Evolutionary conservation across 1,140 invertebrate species (phyloP), one percentile per base, ranked within the genome.

Genomic region (Sycobia sp.): DNA sequence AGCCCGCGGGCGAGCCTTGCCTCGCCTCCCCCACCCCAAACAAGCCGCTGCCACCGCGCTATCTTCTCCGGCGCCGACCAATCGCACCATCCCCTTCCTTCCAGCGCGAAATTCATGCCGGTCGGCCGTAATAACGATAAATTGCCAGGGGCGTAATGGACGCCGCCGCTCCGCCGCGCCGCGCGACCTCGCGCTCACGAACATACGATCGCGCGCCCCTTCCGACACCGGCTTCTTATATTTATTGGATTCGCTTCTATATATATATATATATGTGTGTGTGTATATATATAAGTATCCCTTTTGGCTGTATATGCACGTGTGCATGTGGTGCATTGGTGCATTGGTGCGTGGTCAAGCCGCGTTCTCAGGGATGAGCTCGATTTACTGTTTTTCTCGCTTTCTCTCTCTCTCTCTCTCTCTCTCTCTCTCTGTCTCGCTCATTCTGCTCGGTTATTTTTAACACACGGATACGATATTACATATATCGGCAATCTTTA

Each of bases 101-200:
- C 57, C 72, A 58, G 71, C 61, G 67, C 70, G 71, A 75, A 75
- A 76, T 76, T 76, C 73, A 71, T 76, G 71, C 69, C 65, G 72
- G 72, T 75, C 74, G 71, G 69, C 68, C 73, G 74, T 75, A 76
- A 76, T 76, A 76, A 76, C 75, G 71, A 77, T 77, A 76, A 77
- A 77, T 76, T 74, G 73, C 70, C 66, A 54, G 69, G n/a, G 65
- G 65, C 73, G 67, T 75, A 75, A 76, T 75, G 73, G 67, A 65
- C 63, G 66, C 49, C 56, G 57, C 66, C 54, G 64, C 61, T 53
- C 50, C 65, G 50, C 53, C 57, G n/a, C n/a, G n/a, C n/a, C n/a
- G n/a, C n/a, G n/a, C n/a, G n/a, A n/a, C n/a, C n/a, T n/a, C 29
- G 29, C 29, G 29, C 4, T 7, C 29, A 32, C 29, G 29, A 32